Evolutionary conservation across 2,113 vertebrate species (phyloP).

Genomic region (Cromileptes altivelis): DNA sequence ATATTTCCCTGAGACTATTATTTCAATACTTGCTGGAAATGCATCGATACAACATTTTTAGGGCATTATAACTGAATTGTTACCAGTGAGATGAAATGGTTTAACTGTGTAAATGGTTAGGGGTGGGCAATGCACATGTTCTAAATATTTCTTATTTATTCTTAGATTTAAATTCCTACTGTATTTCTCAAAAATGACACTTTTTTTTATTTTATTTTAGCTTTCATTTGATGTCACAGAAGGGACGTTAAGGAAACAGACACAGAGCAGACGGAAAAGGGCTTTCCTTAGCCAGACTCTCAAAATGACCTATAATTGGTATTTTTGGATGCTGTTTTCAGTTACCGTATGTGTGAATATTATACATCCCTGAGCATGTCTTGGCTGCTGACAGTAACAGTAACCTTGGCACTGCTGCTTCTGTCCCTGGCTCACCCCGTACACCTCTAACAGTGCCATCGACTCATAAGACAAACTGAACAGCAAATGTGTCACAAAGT

Average conservation of each 20-base stretch:
- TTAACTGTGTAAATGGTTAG: too few species aligned
- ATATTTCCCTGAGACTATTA: too few species aligned
- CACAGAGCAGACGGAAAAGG: constrained; percentile 54
- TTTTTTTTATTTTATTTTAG: background rate
- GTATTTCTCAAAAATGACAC: too few species aligned
- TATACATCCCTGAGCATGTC: constrained; percentile 15
- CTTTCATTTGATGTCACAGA: constrained; percentile 25
- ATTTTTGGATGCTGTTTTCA: constrained; percentile 49
- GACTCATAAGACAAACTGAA: constrained; percentile 9
- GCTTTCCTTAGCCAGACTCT: constrained; percentile 32
- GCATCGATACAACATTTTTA: too few species aligned
- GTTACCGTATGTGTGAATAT: constrained; percentile 53
- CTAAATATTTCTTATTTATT: too few species aligned
- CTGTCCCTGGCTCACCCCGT: background rate
- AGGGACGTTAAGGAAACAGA: constrained; percentile 25
- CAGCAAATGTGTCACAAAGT: constrained; percentile 20
- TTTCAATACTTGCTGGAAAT: too few species aligned
- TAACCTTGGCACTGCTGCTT: background rate
- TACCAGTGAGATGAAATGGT: too few species aligned
- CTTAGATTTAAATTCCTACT: too few species aligned
- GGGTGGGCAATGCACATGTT: too few species aligned
- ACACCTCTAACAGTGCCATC: background rate
- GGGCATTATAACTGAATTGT: too few species aligned
- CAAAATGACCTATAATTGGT: constrained; percentile 50
- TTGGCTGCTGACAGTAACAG: background rate